Evolutionary conservation across 2,888 invertebrate genomes (phyloP).

Genomic region (Acanthosoma haemorrhoidale): DNA sequence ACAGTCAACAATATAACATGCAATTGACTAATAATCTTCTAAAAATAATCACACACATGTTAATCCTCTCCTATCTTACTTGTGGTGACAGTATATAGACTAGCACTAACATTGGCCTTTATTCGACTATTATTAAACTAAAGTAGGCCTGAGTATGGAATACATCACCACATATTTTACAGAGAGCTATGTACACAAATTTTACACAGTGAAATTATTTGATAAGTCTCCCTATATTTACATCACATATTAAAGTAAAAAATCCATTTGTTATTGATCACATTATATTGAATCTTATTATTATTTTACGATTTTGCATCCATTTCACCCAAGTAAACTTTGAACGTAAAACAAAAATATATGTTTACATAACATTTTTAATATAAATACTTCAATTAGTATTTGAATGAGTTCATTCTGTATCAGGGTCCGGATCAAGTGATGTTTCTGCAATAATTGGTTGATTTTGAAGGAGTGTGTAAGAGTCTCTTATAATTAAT

Average conservation of each 20-base stretch:
- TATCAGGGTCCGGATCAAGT: conserved; percentile 33
- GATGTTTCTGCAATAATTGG: conserved; percentile 35
- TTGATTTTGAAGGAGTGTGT: conserved; percentile 48
- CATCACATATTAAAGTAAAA: conserved; percentile 8
- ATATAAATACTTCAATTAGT: background rate
- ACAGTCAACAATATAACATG: background rate
- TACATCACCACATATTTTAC: conserved; percentile 11
- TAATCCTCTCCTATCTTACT: background rate
- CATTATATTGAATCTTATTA: background rate
- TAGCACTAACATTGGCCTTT: conserved; percentile 22
- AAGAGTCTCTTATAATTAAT: conserved; percentile 56
- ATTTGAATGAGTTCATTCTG: background rate
- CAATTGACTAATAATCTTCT: background rate
- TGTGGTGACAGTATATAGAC: conserved; percentile 18
- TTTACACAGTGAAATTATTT: background rate
- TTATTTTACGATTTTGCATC: no score
- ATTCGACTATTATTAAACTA: background rate
- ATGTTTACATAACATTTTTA: background rate
- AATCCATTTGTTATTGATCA: background rate
- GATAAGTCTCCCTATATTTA: background rate
- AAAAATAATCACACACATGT: background rate
- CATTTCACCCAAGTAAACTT: background rate
- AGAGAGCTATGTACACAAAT: conserved; percentile 3
- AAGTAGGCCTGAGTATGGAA: conserved; percentile 14
- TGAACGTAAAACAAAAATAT: background rate